Base-by-base conservation (phyloP, 2,113 vertebrate species). In the Nibea coibor region DNA sequence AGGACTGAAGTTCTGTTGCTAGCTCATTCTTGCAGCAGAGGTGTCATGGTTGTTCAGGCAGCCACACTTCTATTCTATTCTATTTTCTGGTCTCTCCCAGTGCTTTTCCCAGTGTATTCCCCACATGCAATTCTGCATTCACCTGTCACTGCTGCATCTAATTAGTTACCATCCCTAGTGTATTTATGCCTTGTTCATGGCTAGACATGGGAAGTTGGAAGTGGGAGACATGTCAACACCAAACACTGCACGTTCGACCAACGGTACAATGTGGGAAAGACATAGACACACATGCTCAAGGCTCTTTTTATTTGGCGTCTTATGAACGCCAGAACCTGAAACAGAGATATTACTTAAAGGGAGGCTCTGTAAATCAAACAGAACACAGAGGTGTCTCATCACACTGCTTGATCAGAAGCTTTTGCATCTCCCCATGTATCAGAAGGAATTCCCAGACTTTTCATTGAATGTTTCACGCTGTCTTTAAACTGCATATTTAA, bases 151-250 rank as follows among this genome's bases (percentile, higher is more conserved):
- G 45, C 61, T 61, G 51, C 20, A 50, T 81, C 65, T 85, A 72
- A 87, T 87, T 85, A 89, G 65, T 28, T 24, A 62, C 80, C 59
- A 75, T 71, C 54, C 65, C 43, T 17, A 28, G 31, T 75, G 80
- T 81, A 72, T 83, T 83, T 79, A 81, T 72, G 66, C 62, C 45
- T 72, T 81, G 19, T 66, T 80, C 82, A 78, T 53, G 51, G 80
- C 45, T n/a, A 74, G 50, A 75, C 68, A 75, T 19, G n/a, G 77
- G 35, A 72, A 75, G 72, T 54, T 83, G 56, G 61, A 65, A 73
- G 47, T 70, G 61, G 56, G 35, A 83, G 50, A 74, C 61, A 56
- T 62, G 42, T 83, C 53, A 57, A 69, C 53, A 81, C 56, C 70
- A 48, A 63, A 72, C 47, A 67, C 17, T 26, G 19, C 64, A 17